Base-by-base conservation (phyloP, 2,888 invertebrate genomes). In the Trisateles emortualis region DNA sequence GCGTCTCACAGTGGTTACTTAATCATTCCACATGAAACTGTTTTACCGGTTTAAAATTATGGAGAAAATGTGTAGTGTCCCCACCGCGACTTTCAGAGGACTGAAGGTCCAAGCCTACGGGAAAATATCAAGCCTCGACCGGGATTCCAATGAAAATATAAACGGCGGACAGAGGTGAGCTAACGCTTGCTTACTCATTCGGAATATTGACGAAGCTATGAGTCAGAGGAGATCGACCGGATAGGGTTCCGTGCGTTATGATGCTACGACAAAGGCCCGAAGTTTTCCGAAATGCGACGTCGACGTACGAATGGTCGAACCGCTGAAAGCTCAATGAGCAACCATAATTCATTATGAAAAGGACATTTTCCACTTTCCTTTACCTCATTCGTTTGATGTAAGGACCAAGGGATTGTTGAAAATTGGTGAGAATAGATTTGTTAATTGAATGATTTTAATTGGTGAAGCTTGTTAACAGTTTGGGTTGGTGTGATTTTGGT, bases 81-180 rank as follows among this genome's bases (percentile, higher is more conserved):
- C 67, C 79, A 54, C 74, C 67, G 68, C 75, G 75, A 62, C 72
- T 78, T 85, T 81, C 81, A 85, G 85, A 72, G 78, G 76, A 92
- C 90, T 90, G 86, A 86, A 78, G 79, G 78, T 79, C 82, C 81
- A 84, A 88, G 84, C 86, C 88, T 90, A 88, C 88, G 83, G 88
- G 89, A 91, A 89, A 90, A 88, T 84, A 81, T 84, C 80, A 85
- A 88, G 86, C 88, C 86, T 84, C 85, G 82, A 79, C 87, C 87
- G 87, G 90, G 91, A 87, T 81, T 80, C 78, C 64, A 81, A 78
- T 83, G 80, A 81, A 84, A 87, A 81, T 80, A 80, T 39, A 77
- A 74, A 76, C 74, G 68, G 47, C 44, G 41, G 57, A 50, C 57
- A 52, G 70, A 72, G 63, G 64, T 59, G 71, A 59, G 57, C 57